Percentiles rank a stretch among this genome's conserved stretches.
Conservation (phyloP, 53 echinoderm and acorn worm species). For the Henricia sp. region DNA sequence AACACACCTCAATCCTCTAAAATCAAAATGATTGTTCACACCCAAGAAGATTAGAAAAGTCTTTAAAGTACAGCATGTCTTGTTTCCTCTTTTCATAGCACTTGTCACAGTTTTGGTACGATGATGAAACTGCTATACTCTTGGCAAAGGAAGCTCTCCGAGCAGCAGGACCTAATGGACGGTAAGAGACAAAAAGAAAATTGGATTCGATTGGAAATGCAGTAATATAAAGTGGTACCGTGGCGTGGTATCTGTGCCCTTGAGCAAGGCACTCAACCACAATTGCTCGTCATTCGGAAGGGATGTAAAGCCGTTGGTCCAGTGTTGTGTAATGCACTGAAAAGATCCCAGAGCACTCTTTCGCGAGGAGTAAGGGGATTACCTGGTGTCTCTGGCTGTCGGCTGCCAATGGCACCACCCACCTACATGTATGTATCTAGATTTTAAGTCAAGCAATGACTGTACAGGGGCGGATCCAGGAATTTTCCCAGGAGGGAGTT, state of each 20-base stretch:
- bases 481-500: too few relatives aligned
- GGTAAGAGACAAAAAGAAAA: conserved; percentile 36
- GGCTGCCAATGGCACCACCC: too few relatives aligned
- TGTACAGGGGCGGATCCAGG: too few relatives aligned
- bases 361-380: too few relatives aligned
- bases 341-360: too few relatives aligned
- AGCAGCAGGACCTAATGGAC: conserved; percentile 68
- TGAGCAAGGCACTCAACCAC: too few relatives aligned
- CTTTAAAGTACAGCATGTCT: background rate
- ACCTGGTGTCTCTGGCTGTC: too few relatives aligned
- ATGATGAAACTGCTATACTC: conserved; percentile 66
- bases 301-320: background rate
- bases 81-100: conserved; percentile 46
- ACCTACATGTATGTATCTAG: too few relatives aligned
- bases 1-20: background rate
- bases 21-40: background rate
- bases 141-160: conserved; percentile 70
- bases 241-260: too few relatives aligned
- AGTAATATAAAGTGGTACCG: too few relatives aligned
- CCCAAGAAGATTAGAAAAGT: background rate
- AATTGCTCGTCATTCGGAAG: too few relatives aligned
- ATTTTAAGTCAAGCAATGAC: too few relatives aligned
- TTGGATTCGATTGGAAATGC: background rate
- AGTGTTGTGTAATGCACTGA: background rate
- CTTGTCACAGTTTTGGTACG: conserved; percentile 89